phyloP scores from a whole-genome alignment of 2,113 vertebrate genomes.

The Gopherus flavomarginatus region DNA sequence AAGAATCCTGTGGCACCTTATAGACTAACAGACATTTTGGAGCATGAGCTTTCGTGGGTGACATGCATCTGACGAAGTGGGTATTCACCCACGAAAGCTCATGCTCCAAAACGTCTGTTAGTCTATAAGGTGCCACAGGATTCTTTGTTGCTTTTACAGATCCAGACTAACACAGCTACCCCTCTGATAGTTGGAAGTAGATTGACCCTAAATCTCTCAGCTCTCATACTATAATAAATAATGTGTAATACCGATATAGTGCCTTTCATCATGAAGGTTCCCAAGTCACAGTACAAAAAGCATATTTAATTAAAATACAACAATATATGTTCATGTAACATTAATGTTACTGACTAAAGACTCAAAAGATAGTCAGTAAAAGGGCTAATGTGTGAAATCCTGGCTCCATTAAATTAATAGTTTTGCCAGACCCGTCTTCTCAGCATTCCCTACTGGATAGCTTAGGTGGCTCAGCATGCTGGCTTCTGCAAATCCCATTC shows the following conservation, averaged over 20 bases:
- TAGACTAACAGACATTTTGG: too few species aligned
- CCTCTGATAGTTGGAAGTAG: not conserved
- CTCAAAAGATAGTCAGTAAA: not conserved
- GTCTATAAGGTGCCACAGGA: too few species aligned
- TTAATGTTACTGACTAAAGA: not conserved
- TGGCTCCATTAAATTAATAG: not conserved
- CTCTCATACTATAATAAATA: not conserved
- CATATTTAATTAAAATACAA: not conserved
- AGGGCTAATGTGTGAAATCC: not conserved
- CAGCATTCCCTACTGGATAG: too few species aligned
- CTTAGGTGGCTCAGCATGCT: too few species aligned
- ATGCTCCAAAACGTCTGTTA: too few species aligned
- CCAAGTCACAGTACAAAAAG: not conserved
- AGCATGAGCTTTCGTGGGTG: too few species aligned
- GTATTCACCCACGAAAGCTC: too few species aligned
- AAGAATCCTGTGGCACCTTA: too few species aligned
- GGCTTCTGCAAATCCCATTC: too few species aligned
- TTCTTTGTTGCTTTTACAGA: too few species aligned
- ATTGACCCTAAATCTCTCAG: not conserved
- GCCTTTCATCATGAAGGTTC: not conserved
- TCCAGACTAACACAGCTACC: too few species aligned
- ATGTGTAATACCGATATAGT: not conserved
- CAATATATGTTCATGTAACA: not conserved
- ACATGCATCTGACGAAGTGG: too few species aligned
- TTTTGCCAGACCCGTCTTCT: not conserved